Percentiles rank a stretch among this genome's conserved stretches.
Conservation (phyloP, 2,888 invertebrate species). For the Pachycephus smyrnensis region DNA sequence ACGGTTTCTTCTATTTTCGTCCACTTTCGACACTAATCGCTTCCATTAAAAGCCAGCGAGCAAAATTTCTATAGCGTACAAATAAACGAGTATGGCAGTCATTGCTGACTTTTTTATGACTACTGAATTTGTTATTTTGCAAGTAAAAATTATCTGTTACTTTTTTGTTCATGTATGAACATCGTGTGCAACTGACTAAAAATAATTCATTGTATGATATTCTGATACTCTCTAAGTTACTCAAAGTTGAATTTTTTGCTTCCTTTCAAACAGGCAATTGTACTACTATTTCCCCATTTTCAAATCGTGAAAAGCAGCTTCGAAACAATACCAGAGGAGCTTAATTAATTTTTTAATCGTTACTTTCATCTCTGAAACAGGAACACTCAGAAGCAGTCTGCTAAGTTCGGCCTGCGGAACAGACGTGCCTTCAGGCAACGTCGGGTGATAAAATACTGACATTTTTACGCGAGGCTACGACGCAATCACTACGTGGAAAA, state of each 20-base stretch:
- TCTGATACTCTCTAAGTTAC: not conserved
- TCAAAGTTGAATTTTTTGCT: not conserved
- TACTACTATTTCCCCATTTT: not conserved
- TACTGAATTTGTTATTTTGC: too few relatives aligned
- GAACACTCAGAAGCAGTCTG: conserved; percentile 23
- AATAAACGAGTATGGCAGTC: too few relatives aligned
- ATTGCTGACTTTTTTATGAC: too few relatives aligned
- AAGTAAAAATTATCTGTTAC: too few relatives aligned
- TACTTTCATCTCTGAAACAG: conserved; percentile 33
- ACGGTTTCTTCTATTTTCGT: too few relatives aligned
- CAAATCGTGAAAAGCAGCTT: not conserved
- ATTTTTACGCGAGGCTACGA: conserved; percentile 8
- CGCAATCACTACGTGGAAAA: not conserved
- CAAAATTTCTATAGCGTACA: too few relatives aligned
- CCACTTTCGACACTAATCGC: too few relatives aligned
- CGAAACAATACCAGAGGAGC: not conserved
- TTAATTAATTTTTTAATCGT: conserved; percentile 22
- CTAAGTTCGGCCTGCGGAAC: conserved; percentile 24
- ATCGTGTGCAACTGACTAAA: not conserved
- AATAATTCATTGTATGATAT: not conserved
- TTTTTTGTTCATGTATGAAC: too few relatives aligned
- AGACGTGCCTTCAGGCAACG: conserved; percentile 27
- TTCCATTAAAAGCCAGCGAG: too few relatives aligned
- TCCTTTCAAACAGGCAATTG: not conserved
- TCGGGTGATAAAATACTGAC: conserved; percentile 16